Percentiles rank a stretch among this genome's conserved stretches.
These are phyloP conservation scores for Papilio polytes DNA, from an alignment of 1,140 invertebrate genomes.

Conservation along the genomic window DNA sequence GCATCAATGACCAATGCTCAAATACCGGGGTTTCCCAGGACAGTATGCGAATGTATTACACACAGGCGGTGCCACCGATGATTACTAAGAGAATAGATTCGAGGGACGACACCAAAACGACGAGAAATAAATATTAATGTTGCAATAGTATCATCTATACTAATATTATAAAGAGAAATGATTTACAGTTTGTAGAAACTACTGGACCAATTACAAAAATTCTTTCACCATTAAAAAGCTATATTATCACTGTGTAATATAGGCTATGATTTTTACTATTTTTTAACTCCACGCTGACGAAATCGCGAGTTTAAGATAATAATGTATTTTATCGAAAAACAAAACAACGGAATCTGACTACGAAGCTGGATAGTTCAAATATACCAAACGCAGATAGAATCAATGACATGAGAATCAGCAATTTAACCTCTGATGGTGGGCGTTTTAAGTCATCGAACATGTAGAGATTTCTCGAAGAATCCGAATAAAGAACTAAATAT, in stretches of 20 bases:
- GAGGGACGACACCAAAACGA: background rate
- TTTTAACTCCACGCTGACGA: no score
- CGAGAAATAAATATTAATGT: no score
- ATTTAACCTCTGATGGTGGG: background rate
- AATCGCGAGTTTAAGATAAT: no score
- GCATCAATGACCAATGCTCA: background rate
- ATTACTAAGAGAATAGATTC: background rate
- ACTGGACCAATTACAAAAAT: no score
- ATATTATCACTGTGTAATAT: no score
- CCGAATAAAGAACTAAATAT: background rate
- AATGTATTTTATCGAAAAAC: no score
- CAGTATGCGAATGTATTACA: background rate
- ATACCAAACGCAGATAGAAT: background rate
- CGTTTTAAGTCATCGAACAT: background rate
- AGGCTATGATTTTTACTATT: no score
- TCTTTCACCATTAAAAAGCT: no score
- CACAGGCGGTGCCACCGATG: background rate
- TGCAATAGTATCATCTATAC: no score
- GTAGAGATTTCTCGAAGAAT: background rate
- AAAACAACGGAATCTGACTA: no score
- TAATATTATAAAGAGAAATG: no score
- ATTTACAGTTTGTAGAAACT: no score
- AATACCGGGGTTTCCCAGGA: background rate
- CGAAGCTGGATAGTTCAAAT: background rate
- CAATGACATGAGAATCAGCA: background rate